Evolutionary conservation across 2,888 invertebrate species (phyloP).

Genomic region (Romanomermis culicivorax): DNA sequence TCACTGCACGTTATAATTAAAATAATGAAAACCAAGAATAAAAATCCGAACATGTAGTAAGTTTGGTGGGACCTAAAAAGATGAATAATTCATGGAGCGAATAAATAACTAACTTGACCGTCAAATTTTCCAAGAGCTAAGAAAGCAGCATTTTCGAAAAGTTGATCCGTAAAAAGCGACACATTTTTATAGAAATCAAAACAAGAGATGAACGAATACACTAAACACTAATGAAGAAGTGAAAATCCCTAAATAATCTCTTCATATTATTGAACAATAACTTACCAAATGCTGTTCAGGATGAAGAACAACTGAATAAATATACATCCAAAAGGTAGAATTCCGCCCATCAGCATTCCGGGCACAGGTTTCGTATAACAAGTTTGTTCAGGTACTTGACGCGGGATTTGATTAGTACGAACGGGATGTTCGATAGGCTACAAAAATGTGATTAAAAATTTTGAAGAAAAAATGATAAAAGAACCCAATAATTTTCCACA

Average conservation of each 20-base stretch:
- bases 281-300: constrained; percentile 88
- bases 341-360: constrained; percentile 91
- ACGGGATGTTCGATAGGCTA: constrained; percentile 89
- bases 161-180: too few relatives aligned
- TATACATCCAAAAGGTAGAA: constrained; percentile 89
- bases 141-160: too few relatives aligned
- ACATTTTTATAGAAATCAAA: background rate
- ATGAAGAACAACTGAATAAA: constrained; percentile 98
- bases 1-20: constrained; percentile 93
- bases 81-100: too few relatives aligned
- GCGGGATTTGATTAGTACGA: constrained; percentile 89
- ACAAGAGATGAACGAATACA: background rate
- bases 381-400: constrained; percentile 96
- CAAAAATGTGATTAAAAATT: constrained; percentile 22
- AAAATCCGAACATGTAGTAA: constrained; percentile 99
- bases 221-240: too few relatives aligned
- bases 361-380: constrained; percentile 78
- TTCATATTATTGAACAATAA: too few relatives aligned
- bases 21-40: constrained; percentile 89
- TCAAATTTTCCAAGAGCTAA: too few relatives aligned
- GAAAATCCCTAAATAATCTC: too few relatives aligned
- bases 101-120: background rate
- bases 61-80: constrained; percentile 54
- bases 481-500: constrained; percentile 5
- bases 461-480: constrained; percentile 4